phyloP scores from a whole-genome alignment of 2,888 invertebrate genomes.

The Amphipoea oculea region DNA sequence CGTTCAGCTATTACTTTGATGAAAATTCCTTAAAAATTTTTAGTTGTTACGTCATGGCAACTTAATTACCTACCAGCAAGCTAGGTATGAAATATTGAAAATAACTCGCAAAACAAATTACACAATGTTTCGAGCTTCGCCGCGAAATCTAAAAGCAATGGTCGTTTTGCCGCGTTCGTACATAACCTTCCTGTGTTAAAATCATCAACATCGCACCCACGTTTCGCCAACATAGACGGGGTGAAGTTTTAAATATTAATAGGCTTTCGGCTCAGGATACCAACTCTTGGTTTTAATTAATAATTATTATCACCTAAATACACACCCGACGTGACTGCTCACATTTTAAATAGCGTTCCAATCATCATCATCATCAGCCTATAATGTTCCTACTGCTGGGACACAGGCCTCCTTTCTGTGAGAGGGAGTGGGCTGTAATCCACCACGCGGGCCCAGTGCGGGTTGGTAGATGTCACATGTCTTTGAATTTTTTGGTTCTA shows the following conservation, averaged over 20 bases:
- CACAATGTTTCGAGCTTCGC: neutral
- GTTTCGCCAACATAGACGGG: neutral
- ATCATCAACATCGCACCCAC: neutral
- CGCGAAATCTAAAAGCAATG: neutral
- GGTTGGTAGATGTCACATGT: too few species aligned
- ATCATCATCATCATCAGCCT: too few species aligned
- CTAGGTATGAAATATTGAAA: neutral
- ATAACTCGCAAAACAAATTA: neutral
- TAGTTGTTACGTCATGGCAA: neutral
- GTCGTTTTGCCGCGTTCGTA: too few species aligned
- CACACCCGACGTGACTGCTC: neutral
- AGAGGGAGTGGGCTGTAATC: too few species aligned
- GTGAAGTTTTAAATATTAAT: neutral
- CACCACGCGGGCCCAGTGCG: too few species aligned
- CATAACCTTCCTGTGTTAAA: neutral
- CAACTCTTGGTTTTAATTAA: neutral
- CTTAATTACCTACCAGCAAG: neutral
- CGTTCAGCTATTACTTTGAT: slow-evolving; percentile 1
- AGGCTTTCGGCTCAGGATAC: neutral
- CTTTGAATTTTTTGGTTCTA: too few species aligned
- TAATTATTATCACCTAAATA: neutral
- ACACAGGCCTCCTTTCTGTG: too few species aligned
- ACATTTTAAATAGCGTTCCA: slow-evolving; percentile 10
- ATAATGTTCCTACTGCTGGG: too few species aligned
- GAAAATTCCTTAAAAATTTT: neutral